Evolutionary conservation across 2,797 vertebrate genomes (phyloP), one percentile per base, ranked within the genome.

Genomic region (Valencia hispanica): DNA sequence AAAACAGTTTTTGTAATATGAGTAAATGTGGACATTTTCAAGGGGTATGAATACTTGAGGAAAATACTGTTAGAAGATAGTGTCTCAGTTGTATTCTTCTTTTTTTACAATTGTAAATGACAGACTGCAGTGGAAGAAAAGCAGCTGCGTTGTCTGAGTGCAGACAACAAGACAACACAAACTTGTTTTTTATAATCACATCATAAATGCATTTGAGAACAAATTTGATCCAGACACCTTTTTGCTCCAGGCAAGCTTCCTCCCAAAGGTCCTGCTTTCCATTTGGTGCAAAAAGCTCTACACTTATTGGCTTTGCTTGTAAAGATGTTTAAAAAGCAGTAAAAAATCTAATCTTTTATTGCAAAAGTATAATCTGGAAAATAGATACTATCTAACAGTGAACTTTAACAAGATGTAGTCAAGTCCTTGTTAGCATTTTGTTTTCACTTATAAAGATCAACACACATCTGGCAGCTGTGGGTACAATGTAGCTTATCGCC

Each of bases 61-160:
- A 39, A 39, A 20, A 10, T 65, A 25, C 5, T 14, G 1, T n/a
- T n/a, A n/a, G n/a, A n/a, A n/a, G n/a, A n/a, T 25, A 65, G 9
- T 39, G 14, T 39, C 20, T 65, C 34, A 39, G 34, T 12, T 25
- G 20, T 65, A 65, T 20, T 22, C 34, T 65, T 25, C 25, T 22
- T 57, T 15, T 5, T 47, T 47, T 57, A 15, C 1, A 57, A 43
- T 6, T 72, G 30, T 51, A 50, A 70, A 48, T 50, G 48, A 70
- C 30, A 65, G 71, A 72, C 50, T 72, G 25, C 50, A 74, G 50
- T 27, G 39, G 65, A 14, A 72, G 70, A 75, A 70, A 75, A 61
- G 8, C 65, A 65, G 68, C 20, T 41, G 17, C 27, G n/a, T 63
- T 36, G 6, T 30, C 27, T 34, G 22, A 51, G 47, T 51, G 34